phyloP scores from a whole-genome alignment of 1,140 invertebrate species.

The Phocides pigmalion region DNA sequence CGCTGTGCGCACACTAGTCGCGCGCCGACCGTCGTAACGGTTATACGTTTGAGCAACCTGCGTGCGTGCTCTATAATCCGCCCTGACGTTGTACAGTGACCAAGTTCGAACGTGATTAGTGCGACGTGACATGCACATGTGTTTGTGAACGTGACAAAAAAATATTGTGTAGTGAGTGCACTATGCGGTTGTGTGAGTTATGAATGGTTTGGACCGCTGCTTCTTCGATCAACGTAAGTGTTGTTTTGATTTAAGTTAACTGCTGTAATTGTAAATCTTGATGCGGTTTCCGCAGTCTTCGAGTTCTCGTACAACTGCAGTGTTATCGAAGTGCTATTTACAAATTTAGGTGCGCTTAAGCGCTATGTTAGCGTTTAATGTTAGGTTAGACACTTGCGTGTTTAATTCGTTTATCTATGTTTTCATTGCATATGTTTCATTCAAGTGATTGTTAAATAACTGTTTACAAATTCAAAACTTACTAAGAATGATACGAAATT shows the following conservation, averaged over 20 bases:
- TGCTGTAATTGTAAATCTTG: conserved; percentile 39
- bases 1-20: conserved; percentile 76
- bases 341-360: neutral
- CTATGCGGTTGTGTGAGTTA: conserved; percentile 79
- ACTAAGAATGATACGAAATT: too few relatives aligned
- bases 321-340: neutral
- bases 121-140: conserved; percentile 62
- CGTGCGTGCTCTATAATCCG: conserved; percentile 52
- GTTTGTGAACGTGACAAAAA: conserved; percentile 69
- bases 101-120: conserved; percentile 73
- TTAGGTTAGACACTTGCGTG: neutral
- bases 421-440: neutral
- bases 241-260: conserved; percentile 53
- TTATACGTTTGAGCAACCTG: conserved; percentile 49
- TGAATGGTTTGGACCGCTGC: conserved; percentile 82
- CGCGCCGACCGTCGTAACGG: conserved; percentile 73
- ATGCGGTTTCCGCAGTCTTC: conserved; percentile 32
- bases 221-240: conserved; percentile 83
- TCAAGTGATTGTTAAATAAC: too few relatives aligned
- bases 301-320: neutral
- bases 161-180: conserved; percentile 73
- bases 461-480: too few relatives aligned
- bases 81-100: conserved; percentile 74
- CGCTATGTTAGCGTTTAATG: neutral
- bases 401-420: neutral